Conservation (phyloP, 2,888 invertebrate genomes). For the Oligia fasciuncula region DNA sequence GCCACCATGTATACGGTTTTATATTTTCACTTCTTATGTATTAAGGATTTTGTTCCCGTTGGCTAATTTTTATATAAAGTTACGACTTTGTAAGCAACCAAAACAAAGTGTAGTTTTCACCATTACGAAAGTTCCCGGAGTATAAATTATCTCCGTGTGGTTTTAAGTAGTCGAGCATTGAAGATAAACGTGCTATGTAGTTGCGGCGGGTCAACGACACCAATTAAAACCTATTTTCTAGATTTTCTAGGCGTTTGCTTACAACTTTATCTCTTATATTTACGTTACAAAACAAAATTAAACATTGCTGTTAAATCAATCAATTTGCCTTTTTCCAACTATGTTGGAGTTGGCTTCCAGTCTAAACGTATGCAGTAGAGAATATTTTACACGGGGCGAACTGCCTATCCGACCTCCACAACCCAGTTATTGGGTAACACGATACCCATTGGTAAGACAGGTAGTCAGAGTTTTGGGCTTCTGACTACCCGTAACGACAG, state of each 20-base stretch:
- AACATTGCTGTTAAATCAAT: constrained; percentile 18
- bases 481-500: background rate
- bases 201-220: constrained; percentile 38
- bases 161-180: constrained; percentile 39
- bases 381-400: background rate
- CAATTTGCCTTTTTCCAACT: background rate
- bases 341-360: too few species aligned
- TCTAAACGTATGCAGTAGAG: background rate
- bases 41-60: constrained; percentile 58
- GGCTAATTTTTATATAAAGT: constrained; percentile 10
- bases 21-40: constrained; percentile 58
- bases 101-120: constrained; percentile 37
- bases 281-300: constrained; percentile 23
- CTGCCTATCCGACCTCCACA: background rate
- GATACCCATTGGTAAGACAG: background rate
- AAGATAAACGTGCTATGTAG: constrained; percentile 45
- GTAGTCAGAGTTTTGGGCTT: background rate
- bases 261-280: constrained; percentile 7
- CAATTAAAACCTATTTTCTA: constrained; percentile 52
- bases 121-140: constrained; percentile 40
- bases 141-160: constrained; percentile 49
- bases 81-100: constrained; percentile 11
- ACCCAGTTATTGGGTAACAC: background rate
- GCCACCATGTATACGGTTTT: too few species aligned
- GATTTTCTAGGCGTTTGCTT: constrained; percentile 16